Conservation (phyloP, 2,888 invertebrate genomes). For the Parnassius smintheus region DNA sequence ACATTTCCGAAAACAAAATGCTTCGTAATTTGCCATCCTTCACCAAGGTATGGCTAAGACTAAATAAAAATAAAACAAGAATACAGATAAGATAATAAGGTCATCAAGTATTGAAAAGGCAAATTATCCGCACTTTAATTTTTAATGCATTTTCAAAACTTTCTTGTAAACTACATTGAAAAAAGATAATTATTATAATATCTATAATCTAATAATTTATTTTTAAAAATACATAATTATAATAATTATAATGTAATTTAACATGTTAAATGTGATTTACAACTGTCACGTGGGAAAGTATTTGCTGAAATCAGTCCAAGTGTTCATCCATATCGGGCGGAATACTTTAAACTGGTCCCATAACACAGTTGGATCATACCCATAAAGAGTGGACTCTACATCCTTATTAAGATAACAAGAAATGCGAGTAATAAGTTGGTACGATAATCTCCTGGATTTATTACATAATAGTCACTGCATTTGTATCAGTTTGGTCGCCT, state of each 20-base stretch:
- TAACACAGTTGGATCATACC: conserved; percentile 9
- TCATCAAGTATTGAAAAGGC: no score
- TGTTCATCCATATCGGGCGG: conserved; percentile 14
- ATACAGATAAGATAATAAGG: no score
- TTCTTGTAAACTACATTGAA: no score
- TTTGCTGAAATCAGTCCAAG: conserved; percentile 9
- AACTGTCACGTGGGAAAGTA: background rate
- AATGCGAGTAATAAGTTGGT: conserved; percentile 15
- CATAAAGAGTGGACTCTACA: conserved; percentile 21
- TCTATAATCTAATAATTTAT: no score
- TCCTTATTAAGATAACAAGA: conserved; percentile 27
- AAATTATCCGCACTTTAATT: no score
- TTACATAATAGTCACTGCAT: conserved; percentile 35
- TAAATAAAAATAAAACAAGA: no score
- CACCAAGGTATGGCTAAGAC: no score
- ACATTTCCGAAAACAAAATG: no score
- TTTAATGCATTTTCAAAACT: no score
- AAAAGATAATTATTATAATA: no score
- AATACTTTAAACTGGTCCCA: conserved; percentile 15
- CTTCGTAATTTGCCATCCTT: no score
- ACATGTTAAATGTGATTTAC: background rate
- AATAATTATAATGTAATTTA: background rate
- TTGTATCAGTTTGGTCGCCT: conserved; percentile 40
- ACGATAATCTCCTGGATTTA: conserved; percentile 27
- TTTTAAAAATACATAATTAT: background rate